These are phyloP conservation scores for Cerastis rubricosa DNA, from an alignment of 2,888 invertebrate species.

Conservation along the genomic window DNA sequence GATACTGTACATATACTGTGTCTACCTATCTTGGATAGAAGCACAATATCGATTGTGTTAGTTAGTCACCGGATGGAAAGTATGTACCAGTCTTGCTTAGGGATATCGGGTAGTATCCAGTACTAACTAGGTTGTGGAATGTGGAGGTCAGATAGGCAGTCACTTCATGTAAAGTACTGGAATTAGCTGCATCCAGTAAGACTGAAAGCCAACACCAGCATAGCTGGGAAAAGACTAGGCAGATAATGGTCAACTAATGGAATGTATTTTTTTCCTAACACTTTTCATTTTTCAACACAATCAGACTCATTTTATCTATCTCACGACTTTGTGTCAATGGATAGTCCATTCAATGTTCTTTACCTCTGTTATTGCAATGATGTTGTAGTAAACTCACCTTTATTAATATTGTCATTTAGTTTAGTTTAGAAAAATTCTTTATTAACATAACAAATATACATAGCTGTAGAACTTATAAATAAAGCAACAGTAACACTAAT, in stretches of 20 bases:
- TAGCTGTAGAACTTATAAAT: too few relatives aligned
- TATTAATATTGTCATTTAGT: background rate
- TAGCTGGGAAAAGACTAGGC: background rate
- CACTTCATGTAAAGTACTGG: background rate
- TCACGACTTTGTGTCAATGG: background rate
- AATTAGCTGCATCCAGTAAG: background rate
- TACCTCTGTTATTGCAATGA: background rate
- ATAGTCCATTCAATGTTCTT: background rate
- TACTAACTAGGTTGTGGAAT: background rate
- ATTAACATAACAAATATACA: too few relatives aligned
- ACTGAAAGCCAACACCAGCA: background rate
- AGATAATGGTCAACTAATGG: background rate
- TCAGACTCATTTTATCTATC: background rate
- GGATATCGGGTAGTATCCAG: background rate
- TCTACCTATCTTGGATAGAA: conserved; percentile 1
- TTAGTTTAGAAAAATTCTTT: too few relatives aligned
- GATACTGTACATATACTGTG: background rate
- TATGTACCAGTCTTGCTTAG: background rate
- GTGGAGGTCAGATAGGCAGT: background rate
- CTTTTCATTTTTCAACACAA: background rate
- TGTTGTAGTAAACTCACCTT: background rate
- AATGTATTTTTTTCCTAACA: background rate
- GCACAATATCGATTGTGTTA: background rate
- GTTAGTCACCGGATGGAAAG: background rate
- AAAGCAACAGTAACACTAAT: too few relatives aligned